Conservation (phyloP, 2,888 invertebrate species). For the Danaus chrysippus region DNA sequence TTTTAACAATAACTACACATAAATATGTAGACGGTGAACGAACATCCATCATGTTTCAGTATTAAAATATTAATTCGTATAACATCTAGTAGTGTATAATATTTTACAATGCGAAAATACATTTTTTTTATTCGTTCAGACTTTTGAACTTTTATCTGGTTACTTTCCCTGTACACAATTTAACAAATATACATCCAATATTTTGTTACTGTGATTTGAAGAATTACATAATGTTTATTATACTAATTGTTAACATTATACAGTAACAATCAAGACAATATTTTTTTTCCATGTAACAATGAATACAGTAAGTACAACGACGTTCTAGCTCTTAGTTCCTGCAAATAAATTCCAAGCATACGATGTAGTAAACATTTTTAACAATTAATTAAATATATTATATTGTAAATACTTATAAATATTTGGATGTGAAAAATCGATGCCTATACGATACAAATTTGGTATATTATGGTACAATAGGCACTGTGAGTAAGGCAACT, state of each 20-base stretch:
- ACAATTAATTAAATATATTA: conserved; percentile 27
- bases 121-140: conserved; percentile 71
- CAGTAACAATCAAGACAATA: conserved; percentile 48
- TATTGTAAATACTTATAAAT: conserved; percentile 53
- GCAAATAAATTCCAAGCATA: conserved; percentile 6
- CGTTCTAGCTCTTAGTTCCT: not conserved
- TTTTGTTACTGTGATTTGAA: conserved; percentile 78
- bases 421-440: conserved; percentile 66
- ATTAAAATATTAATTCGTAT: conserved; percentile 75
- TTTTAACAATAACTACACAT: conserved; percentile 34
- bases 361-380: conserved; percentile 11
- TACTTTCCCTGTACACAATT: conserved; percentile 73
- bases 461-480: conserved; percentile 79
- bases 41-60: conserved; percentile 58
- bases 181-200: conserved; percentile 67
- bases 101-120: conserved; percentile 77
- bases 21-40: conserved; percentile 58
- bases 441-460: conserved; percentile 72
- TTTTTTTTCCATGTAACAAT: conserved; percentile 21
- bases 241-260: conserved; percentile 30
- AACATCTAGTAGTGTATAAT: conserved; percentile 71
- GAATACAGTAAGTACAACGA: conserved; percentile 2
- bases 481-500: conserved; percentile 93
- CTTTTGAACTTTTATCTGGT: conserved; percentile 73
- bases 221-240: conserved; percentile 32